Conservation (phyloP, 2,888 invertebrate genomes). For the Noctua fimbriata region DNA sequence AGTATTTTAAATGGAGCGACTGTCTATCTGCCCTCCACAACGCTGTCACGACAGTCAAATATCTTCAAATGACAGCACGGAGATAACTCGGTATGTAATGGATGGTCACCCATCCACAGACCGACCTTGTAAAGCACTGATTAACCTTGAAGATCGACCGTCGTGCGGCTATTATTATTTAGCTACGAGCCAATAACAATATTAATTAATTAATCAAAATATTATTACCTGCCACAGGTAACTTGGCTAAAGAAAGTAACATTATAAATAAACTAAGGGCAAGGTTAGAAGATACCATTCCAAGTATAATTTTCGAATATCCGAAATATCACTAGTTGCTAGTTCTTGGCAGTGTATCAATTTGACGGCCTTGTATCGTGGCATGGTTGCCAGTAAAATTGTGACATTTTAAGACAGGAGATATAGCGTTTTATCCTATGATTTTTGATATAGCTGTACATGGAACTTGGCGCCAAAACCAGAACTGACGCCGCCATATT, state of each 20-base stretch:
- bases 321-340: conserved; percentile 36
- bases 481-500: background rate
- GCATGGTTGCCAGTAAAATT: conserved; percentile 16
- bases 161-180: too few species aligned
- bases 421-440: conserved; percentile 7
- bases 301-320: background rate
- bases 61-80: too few species aligned
- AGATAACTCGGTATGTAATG: too few species aligned
- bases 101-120: too few species aligned
- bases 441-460: background rate
- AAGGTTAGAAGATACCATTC: conserved; percentile 28
- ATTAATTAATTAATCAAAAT: background rate
- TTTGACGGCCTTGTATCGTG: conserved; percentile 30
- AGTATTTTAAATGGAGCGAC: too few species aligned
- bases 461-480: background rate
- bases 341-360: conserved; percentile 47
- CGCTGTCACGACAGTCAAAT: too few species aligned
- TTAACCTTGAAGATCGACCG: too few species aligned
- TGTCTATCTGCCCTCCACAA: too few species aligned
- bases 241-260: conserved; percentile 16
- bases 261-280: conserved; percentile 31
- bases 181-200: background rate
- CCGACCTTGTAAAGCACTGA: too few species aligned
- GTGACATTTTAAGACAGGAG: conserved; percentile 1
- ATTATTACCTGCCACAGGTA: conserved; percentile 5